These are phyloP conservation scores for Drosophila meridionalis DNA, from an alignment of 2,888 invertebrate genomes.

Conservation along the genomic window DNA sequence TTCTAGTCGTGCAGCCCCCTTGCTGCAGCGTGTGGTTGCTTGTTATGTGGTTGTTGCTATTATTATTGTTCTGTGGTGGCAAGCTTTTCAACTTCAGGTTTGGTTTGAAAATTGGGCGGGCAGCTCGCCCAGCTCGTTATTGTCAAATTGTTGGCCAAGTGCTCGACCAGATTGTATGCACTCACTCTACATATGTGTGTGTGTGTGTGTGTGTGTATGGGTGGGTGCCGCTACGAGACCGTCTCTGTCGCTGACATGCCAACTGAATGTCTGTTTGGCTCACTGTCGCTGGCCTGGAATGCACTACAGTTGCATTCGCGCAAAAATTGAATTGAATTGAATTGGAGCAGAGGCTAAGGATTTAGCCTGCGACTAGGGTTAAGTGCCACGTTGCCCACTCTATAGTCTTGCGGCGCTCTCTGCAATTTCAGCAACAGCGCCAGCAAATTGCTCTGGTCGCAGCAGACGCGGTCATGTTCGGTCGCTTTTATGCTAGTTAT, in stretches of 20 bases:
- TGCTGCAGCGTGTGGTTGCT: slow-evolving; percentile 12
- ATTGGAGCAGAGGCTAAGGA: slow-evolving; percentile 32
- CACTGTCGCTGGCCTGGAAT: slow-evolving; percentile 63
- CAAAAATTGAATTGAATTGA: slow-evolving; percentile 32
- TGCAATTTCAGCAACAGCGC: slow-evolving; percentile 46
- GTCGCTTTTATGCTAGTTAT: slow-evolving; percentile 44
- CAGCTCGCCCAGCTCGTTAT: slow-evolving; percentile 68
- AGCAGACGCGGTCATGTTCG: slow-evolving; percentile 16
- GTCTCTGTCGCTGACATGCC: slow-evolving; percentile 61
- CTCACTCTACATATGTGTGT: slow-evolving; percentile 28
- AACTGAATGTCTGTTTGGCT: slow-evolving; percentile 57
- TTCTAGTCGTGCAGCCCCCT: background rate
- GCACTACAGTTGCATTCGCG: slow-evolving; percentile 41
- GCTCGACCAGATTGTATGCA: slow-evolving; percentile 50
- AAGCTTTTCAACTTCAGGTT: slow-evolving; percentile 39
- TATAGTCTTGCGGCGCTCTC: slow-evolving; percentile 18
- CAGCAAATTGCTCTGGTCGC: slow-evolving; percentile 41
- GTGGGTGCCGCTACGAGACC: slow-evolving; percentile 57
- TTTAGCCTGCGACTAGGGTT: slow-evolving; percentile 49
- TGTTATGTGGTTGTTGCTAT: slow-evolving; percentile 31
- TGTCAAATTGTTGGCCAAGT: slow-evolving; percentile 75
- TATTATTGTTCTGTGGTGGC: slow-evolving; percentile 49
- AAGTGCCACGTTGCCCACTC: slow-evolving; percentile 71
- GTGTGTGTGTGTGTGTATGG: slow-evolving; percentile 50
- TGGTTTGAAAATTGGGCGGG: slow-evolving; percentile 72